Evolutionary conservation across 2,888 invertebrate genomes (phyloP).

Genomic region (Lampropteryx suffumata): DNA sequence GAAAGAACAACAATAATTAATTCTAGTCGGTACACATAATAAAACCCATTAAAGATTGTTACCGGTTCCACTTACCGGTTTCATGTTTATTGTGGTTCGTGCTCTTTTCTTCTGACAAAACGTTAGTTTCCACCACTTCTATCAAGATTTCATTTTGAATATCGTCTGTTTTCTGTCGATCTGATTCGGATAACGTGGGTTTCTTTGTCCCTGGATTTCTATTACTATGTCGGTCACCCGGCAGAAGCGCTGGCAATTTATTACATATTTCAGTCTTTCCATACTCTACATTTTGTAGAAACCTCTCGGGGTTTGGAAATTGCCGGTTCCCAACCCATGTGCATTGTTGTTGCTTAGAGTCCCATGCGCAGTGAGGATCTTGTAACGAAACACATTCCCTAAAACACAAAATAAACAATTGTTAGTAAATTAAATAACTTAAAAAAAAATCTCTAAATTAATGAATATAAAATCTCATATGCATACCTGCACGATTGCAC

Average conservation of each 20-base stretch:
- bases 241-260: conserved; percentile 71
- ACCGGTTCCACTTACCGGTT: conserved; percentile 58
- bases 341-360: conserved; percentile 85
- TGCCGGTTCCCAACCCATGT: conserved; percentile 80
- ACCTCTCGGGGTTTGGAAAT: conserved; percentile 84
- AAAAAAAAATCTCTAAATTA: not conserved
- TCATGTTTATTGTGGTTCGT: conserved; percentile 75
- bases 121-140: conserved; percentile 85
- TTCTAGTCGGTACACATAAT: too few relatives aligned
- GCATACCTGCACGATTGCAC: conserved; percentile 85
- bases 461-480: not conserved
- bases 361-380: conserved; percentile 99
- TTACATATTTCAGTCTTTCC: conserved; percentile 85
- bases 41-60: not conserved
- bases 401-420: conserved; percentile 61
- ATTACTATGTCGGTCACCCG: conserved; percentile 67
- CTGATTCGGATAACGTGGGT: conserved; percentile 71
- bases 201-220: conserved; percentile 74
- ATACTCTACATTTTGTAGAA: conserved; percentile 88
- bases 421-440: conserved; percentile 1
- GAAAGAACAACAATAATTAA: not conserved
- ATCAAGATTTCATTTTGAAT: conserved; percentile 86
- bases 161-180: conserved; percentile 81
- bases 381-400: conserved; percentile 94
- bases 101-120: conserved; percentile 80